A percentile compares a stretch with the other conserved stretches of the same genome.
These are phyloP conservation scores for Limanda limanda DNA, from an alignment of 2,113 vertebrate species.

Conservation along the genomic window DNA sequence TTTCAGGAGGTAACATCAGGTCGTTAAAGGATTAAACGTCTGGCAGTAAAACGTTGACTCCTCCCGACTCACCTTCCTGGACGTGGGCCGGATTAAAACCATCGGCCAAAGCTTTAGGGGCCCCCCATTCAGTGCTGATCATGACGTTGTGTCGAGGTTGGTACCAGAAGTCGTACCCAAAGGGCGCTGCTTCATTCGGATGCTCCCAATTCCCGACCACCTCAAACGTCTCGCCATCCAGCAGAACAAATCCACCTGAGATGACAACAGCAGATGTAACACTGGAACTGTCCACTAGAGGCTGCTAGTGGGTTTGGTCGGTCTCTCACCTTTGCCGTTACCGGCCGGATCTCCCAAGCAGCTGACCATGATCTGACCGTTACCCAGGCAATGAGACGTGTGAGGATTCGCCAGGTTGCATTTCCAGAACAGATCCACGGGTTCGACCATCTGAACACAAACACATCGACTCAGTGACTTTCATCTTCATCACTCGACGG, in stretches of 20 bases:
- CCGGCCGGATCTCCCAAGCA: constrained; percentile 88
- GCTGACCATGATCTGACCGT: constrained; percentile 93
- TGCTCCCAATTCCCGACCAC: constrained; percentile 91
- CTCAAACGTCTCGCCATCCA: constrained; percentile 93
- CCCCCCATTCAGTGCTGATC: constrained; percentile 92
- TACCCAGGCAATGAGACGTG: constrained; percentile 92
- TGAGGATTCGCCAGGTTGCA: constrained; percentile 86
- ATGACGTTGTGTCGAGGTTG: constrained; percentile 94
- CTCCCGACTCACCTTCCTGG: constrained; percentile 77
- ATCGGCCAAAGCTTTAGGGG: constrained; percentile 80
- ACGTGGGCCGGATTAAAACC: constrained; percentile 88
- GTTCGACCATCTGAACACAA: constrained; percentile 86
- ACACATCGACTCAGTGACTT: background rate
- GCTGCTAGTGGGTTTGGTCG: background rate
- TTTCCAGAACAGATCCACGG: constrained; percentile 86
- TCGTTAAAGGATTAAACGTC: background rate
- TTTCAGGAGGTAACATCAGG: background rate
- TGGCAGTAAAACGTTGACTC: background rate
- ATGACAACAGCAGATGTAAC: background rate
- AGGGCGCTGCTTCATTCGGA: constrained; percentile 74
- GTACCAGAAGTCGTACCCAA: constrained; percentile 97
- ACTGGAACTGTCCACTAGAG: background rate
- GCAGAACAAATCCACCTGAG: constrained; percentile 89
- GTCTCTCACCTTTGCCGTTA: constrained; percentile 87
- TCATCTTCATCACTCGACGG: background rate